Evolutionary conservation across 64 coral and sea anemone species (phyloP).

Genomic region (Acropora yongei): DNA sequence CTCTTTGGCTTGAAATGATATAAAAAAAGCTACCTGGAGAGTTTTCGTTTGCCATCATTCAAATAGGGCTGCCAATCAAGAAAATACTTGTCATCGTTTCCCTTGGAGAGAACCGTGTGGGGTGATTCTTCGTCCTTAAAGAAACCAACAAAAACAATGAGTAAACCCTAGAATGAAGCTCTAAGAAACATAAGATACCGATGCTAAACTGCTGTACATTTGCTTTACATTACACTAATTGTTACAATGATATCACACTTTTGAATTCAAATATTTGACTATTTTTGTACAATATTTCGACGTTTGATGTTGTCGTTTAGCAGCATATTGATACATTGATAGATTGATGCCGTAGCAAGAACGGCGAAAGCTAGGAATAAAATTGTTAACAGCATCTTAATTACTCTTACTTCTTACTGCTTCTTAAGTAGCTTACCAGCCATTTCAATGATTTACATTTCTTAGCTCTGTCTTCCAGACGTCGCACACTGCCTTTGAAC

Average conservation of each 20-base stretch:
- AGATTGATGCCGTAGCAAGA: too few relatives aligned
- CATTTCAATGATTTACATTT: conserved; percentile 37
- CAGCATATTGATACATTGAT: too few relatives aligned
- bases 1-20: background rate
- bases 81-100: background rate
- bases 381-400: too few relatives aligned
- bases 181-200: too few relatives aligned
- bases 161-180: background rate
- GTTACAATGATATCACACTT: too few relatives aligned
- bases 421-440: background rate
- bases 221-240: too few relatives aligned
- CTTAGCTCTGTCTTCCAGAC: conserved; percentile 14
- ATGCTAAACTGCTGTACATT: too few relatives aligned
- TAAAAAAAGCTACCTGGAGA: background rate
- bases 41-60: conserved; percentile 38
- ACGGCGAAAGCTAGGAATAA: too few relatives aligned
- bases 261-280: too few relatives aligned
- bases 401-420: too few relatives aligned
- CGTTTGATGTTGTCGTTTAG: too few relatives aligned
- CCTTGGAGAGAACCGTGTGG: background rate
- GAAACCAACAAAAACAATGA: background rate
- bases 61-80: conserved; percentile 50
- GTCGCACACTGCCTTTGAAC: background rate
- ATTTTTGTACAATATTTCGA: too few relatives aligned
- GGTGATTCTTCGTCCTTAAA: conserved; percentile 5